Evolutionary conservation across 2,888 invertebrate genomes (phyloP).

Genomic region (Epirrhoe alternata): DNA sequence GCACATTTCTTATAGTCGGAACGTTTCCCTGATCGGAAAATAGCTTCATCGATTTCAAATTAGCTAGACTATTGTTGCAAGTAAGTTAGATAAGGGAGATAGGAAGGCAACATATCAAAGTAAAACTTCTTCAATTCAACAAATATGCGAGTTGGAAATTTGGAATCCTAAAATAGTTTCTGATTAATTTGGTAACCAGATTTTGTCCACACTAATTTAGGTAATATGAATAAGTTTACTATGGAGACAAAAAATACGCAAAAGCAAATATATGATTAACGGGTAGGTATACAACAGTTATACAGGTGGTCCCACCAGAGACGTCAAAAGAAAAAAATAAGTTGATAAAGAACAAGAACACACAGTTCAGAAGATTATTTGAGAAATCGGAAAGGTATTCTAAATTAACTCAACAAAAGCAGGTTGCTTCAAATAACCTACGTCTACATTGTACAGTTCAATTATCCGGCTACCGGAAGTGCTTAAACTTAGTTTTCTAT

Average conservation of each 20-base stretch:
- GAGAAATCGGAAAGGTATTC: too few relatives aligned
- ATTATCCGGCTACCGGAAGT: conserved; percentile 50
- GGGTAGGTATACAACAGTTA: background rate
- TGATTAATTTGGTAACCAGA: background rate
- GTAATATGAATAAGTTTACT: background rate
- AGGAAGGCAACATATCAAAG: too few relatives aligned
- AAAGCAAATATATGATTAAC: background rate
- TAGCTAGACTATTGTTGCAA: too few relatives aligned
- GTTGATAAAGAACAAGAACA: too few relatives aligned
- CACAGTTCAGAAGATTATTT: too few relatives aligned
- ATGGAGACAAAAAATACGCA: background rate
- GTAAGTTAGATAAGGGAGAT: too few relatives aligned
- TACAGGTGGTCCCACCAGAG: background rate
- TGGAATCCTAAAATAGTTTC: background rate
- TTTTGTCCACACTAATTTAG: background rate
- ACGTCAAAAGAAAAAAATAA: too few relatives aligned
- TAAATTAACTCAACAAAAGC: background rate
- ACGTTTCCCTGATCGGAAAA: too few relatives aligned
- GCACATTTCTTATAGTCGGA: too few relatives aligned
- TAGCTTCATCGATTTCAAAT: too few relatives aligned
- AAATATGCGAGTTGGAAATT: background rate
- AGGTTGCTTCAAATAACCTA: background rate
- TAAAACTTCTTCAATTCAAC: too few relatives aligned
- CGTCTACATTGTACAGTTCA: conserved; percentile 35
- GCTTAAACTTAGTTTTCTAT: conserved; percentile 61